Percentiles rank a stretch among this genome's conserved stretches.
Evolutionary conservation across 2,113 vertebrate species (phyloP).

Genomic region (Nycticorax nycticorax): DNA sequence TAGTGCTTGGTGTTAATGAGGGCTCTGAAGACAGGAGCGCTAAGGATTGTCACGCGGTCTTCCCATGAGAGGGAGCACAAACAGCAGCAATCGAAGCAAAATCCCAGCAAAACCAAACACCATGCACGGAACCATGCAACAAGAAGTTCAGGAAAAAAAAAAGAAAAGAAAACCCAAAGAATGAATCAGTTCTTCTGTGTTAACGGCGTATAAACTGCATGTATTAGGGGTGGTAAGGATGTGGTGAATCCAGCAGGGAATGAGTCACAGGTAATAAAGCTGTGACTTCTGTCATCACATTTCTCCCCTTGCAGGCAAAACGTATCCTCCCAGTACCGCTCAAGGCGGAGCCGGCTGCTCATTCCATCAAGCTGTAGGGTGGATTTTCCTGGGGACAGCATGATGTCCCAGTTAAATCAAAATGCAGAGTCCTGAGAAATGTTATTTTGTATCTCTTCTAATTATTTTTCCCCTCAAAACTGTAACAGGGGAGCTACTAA

Average conservation of each 20-base stretch:
- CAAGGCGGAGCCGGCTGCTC: background rate
- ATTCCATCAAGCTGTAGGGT: background rate
- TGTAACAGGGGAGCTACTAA: background rate
- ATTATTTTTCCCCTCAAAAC: background rate
- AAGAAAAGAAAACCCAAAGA: background rate
- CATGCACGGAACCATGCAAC: background rate
- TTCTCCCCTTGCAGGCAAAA: background rate
- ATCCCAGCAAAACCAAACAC: background rate
- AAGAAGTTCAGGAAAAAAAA: background rate
- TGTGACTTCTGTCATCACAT: background rate
- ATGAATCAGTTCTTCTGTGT: background rate
- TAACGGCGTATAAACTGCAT: background rate
- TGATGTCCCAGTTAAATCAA: background rate
- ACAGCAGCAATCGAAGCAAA: background rate
- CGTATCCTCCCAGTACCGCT: background rate
- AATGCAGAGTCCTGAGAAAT: background rate
- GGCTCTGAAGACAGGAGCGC: background rate
- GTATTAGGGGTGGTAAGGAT: background rate
- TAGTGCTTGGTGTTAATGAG: background rate
- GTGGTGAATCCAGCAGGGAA: background rate
- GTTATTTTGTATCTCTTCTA: background rate
- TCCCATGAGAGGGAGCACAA: background rate
- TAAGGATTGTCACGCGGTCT: background rate
- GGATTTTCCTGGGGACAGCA: background rate
- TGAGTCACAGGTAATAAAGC: background rate